These are phyloP conservation scores for Drosophila multiciliata DNA, from an alignment of 2,888 invertebrate genomes.

Conservation along the genomic window DNA sequence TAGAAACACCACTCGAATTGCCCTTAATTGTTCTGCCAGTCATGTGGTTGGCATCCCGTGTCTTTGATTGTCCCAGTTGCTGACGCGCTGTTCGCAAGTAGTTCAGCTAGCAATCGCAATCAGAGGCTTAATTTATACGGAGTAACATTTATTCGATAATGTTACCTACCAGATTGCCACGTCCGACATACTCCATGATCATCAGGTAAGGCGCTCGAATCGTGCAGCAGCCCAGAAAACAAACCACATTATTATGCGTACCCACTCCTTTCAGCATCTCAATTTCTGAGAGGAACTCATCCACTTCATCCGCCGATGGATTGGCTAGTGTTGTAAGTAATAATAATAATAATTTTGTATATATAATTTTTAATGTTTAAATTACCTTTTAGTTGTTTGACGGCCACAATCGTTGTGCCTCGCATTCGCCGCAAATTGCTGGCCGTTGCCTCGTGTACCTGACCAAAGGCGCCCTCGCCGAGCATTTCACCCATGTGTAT, in stretches of 20 bases:
- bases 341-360: neutral
- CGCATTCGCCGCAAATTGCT: conserved; percentile 86
- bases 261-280: conserved; percentile 91
- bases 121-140: neutral
- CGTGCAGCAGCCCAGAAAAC: conserved; percentile 90
- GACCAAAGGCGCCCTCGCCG: conserved; percentile 92
- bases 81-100: conserved; percentile 73
- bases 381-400: conserved; percentile 90
- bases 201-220: conserved; percentile 89
- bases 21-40: conserved; percentile 26
- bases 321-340: conserved; percentile 83
- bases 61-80: conserved; percentile 45
- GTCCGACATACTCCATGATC: conserved; percentile 91
- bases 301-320: conserved; percentile 87
- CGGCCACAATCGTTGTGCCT: conserved; percentile 88
- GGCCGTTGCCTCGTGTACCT: conserved; percentile 89
- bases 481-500: conserved; percentile 85
- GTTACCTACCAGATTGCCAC: conserved; percentile 89
- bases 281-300: conserved; percentile 92
- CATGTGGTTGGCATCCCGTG: conserved; percentile 54
- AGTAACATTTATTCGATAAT: neutral
- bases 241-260: conserved; percentile 90
- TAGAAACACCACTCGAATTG: neutral
- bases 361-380: neutral
- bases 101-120: conserved; percentile 41